phyloP scores from a whole-genome alignment of 2,888 invertebrate species.

The Didymodactylos carnosus region DNA sequence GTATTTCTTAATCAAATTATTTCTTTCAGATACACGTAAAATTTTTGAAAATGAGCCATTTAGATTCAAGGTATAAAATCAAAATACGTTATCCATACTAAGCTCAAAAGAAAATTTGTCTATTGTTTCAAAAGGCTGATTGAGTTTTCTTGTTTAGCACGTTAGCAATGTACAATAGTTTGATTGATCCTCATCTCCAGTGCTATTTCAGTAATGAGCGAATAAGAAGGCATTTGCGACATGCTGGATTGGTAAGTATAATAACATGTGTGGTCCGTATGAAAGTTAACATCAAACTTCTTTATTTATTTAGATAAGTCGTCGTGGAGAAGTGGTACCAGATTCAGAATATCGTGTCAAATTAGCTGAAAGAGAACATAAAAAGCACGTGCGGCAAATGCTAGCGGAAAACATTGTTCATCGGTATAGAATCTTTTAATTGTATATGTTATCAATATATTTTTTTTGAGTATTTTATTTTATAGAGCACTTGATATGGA shows the following conservation, averaged over 20 bases:
- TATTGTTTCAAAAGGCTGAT: too few relatives aligned
- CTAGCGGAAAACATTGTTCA: constrained; percentile 34
- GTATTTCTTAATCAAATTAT: too few relatives aligned
- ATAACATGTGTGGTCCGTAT: background rate
- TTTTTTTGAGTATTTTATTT: background rate
- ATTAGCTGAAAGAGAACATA: constrained; percentile 30
- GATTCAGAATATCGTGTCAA: constrained; percentile 29
- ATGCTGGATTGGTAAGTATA: constrained; percentile 28
- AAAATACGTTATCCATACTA: background rate
- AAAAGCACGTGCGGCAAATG: constrained; percentile 30
- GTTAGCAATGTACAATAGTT: constrained; percentile 29
- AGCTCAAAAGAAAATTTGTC: background rate
- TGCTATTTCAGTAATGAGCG: constrained; percentile 28
- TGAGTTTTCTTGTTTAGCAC: constrained; percentile 23
- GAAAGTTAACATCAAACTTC: background rate
- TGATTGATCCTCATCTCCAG: constrained; percentile 28
- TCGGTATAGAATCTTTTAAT: background rate
- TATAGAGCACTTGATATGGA: constrained; percentile 29
- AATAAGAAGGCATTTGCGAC: constrained; percentile 27
- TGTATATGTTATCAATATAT: background rate
- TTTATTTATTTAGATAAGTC: constrained; percentile 21
- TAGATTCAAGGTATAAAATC: background rate
- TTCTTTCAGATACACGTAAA: too few relatives aligned
- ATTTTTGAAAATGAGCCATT: background rate
- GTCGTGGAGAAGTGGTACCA: constrained; percentile 26